Percentiles rank a stretch among this genome's conserved stretches.
These are phyloP conservation scores for Paramormyrops kingsleyae DNA, from an alignment of 2,113 vertebrate genomes.

Conservation along the genomic window DNA sequence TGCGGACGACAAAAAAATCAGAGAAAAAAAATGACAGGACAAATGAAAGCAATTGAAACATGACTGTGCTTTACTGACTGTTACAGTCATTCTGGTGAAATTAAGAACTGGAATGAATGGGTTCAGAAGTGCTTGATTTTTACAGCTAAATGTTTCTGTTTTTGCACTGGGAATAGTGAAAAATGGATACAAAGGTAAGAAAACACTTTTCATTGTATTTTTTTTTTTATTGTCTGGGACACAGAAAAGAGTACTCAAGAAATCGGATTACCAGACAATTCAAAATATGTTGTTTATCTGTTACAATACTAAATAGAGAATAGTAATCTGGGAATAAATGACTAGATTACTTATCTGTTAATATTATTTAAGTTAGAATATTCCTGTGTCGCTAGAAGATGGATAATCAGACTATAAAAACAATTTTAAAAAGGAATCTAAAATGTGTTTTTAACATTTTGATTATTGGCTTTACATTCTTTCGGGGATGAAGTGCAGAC, in stretches of 20 bases:
- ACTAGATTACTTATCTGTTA: neutral
- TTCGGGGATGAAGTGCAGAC: neutral
- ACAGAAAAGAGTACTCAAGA: neutral
- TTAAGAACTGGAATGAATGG: neutral
- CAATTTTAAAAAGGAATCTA: neutral
- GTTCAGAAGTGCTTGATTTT: neutral
- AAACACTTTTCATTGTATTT: neutral
- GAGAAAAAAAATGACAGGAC: conserved; percentile 58
- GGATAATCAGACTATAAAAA: neutral
- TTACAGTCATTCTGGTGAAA: neutral
- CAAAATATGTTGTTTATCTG: neutral
- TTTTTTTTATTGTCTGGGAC: too few relatives aligned
- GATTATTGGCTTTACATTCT: neutral
- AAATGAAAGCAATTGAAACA: conserved; percentile 56
- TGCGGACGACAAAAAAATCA: conserved; percentile 16
- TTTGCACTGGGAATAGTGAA: neutral
- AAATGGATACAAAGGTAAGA: neutral
- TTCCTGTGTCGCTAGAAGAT: neutral
- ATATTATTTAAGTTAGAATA: neutral
- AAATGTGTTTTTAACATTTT: neutral
- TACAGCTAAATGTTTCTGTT: neutral
- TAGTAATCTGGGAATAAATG: neutral
- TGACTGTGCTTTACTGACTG: conserved; percentile 49
- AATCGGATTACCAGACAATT: neutral
- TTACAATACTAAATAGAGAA: neutral